Conservation (phyloP, 2,113 vertebrate species). For the Corapipo altera region DNA sequence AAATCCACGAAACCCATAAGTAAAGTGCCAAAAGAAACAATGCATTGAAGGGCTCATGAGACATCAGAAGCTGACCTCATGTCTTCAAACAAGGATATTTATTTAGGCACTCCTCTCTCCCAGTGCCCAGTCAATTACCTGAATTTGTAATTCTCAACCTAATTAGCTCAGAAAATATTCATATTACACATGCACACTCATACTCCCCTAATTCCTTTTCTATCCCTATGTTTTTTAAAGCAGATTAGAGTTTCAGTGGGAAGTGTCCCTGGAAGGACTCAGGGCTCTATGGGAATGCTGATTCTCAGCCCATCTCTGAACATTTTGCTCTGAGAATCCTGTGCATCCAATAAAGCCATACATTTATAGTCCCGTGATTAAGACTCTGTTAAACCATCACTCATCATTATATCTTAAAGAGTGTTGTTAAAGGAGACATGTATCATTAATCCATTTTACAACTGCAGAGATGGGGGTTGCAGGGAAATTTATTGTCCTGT, state of each 20-base stretch:
- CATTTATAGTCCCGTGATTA: background rate
- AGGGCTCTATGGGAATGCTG: background rate
- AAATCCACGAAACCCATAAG: background rate
- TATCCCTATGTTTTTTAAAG: background rate
- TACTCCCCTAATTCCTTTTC: accelerated
- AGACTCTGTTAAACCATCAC: background rate
- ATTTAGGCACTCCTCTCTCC: background rate
- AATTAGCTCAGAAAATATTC: background rate
- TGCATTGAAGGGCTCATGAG: background rate
- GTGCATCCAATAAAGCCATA: background rate
- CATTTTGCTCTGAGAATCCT: background rate
- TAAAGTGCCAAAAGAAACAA: background rate
- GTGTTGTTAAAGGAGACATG: background rate
- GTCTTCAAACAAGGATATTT: background rate
- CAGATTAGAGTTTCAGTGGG: background rate
- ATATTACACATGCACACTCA: background rate
- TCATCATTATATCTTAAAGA: background rate
- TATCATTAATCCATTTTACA: background rate
- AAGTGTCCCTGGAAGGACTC: background rate
- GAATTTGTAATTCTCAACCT: background rate
- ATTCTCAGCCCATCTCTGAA: background rate
- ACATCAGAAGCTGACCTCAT: background rate
- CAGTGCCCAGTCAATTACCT: background rate
- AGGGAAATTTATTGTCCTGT: background rate
- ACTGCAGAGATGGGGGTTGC: background rate